These are phyloP conservation scores for Tetragnatha montana DNA, from an alignment of 2,888 invertebrate species.

Conservation along the genomic window DNA sequence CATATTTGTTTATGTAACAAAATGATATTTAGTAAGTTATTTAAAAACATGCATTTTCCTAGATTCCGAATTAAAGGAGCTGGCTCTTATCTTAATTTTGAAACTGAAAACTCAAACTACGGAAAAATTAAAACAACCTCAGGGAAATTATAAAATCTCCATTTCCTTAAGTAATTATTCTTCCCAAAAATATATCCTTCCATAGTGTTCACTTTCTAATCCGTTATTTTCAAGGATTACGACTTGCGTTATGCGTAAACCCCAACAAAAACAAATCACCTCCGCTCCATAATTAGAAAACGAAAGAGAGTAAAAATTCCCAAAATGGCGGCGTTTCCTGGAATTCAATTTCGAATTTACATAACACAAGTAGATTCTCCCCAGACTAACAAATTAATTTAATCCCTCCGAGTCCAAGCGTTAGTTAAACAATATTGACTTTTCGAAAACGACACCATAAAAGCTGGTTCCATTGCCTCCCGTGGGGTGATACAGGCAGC, in stretches of 20 bases:
- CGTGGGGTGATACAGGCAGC: not conserved
- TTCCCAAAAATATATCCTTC: not conserved
- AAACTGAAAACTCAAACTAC: no score
- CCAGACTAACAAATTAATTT: not conserved
- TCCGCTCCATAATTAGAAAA: not conserved
- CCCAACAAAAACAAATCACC: not conserved
- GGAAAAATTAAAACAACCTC: no score
- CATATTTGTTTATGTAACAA: no score
- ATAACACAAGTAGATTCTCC: not conserved
- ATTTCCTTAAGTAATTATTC: not conserved
- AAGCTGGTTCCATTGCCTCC: not conserved
- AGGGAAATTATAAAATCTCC: no score
- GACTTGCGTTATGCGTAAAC: not conserved
- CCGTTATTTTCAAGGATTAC: not conserved
- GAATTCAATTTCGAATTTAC: not conserved
- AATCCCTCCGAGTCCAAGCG: not conserved
- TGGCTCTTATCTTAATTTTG: no score
- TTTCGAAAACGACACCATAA: not conserved
- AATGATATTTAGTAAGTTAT: no score
- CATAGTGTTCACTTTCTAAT: not conserved
- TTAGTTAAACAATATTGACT: slow-evolving; percentile 1
- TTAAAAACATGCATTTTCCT: no score
- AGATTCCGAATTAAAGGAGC: no score
- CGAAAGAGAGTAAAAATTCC: not conserved
- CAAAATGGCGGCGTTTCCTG: not conserved